Percentiles rank a stretch among this genome's conserved stretches.
Conservation (phyloP, 2,888 invertebrate genomes). For the Cheilosia impressa region DNA sequence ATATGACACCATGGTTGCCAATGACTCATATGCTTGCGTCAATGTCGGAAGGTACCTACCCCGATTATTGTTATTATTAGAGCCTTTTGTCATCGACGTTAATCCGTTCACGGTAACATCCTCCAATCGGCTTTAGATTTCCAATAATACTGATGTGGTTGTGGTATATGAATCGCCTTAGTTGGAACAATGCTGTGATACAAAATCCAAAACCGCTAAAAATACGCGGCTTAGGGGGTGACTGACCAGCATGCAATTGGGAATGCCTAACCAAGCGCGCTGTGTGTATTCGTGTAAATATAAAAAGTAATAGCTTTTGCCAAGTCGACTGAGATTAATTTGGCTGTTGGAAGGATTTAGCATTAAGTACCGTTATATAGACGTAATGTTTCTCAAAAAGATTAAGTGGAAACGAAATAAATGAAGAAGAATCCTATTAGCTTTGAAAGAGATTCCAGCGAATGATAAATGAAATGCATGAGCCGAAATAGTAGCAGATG, state of each 20-base stretch:
- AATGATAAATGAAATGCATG: slow-evolving; percentile 7
- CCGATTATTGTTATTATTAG: not conserved
- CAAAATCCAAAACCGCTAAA: not conserved
- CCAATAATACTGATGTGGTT: too few relatives aligned
- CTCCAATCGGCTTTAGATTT: not conserved
- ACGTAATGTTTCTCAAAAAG: slow-evolving; percentile 4
- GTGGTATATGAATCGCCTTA: not conserved
- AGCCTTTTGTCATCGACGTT: slow-evolving; percentile 5
- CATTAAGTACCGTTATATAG: slow-evolving; percentile 12
- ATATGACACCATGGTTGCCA: slow-evolving; percentile 32
- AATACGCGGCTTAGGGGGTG: slow-evolving; percentile 15
- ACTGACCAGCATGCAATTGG: slow-evolving; percentile 16
- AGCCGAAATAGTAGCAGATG: slow-evolving; percentile 5
- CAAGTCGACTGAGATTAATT: slow-evolving; percentile 20
- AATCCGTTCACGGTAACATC: slow-evolving; percentile 21
- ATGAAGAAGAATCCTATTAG: slow-evolving; percentile 26
- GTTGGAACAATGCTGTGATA: too few relatives aligned
- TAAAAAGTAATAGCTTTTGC: not conserved
- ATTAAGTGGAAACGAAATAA: slow-evolving; percentile 16
- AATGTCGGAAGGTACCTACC: not conserved
- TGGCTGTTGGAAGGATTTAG: not conserved
- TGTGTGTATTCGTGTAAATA: not conserved
- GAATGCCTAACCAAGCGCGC: not conserved
- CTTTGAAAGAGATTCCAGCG: slow-evolving; percentile 8
- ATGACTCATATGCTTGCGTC: slow-evolving; percentile 55